These are phyloP conservation scores for Pinna nobilis DNA, from an alignment of 1,140 invertebrate genomes.

Conservation along the genomic window DNA sequence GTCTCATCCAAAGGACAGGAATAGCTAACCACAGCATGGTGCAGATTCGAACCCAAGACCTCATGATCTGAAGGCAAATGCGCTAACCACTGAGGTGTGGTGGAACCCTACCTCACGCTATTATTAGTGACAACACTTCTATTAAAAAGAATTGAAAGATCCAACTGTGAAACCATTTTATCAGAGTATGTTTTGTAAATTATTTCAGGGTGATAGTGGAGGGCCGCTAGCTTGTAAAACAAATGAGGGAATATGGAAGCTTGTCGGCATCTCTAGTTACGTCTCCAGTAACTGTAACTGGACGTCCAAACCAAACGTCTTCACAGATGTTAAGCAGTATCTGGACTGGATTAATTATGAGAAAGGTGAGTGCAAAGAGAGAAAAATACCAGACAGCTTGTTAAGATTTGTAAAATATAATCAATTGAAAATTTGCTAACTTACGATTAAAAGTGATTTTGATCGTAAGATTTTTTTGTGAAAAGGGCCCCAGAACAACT, in stretches of 20 bases:
- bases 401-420: too few species aligned
- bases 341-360: constrained; percentile 60
- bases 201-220: constrained; percentile 88
- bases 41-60: too few species aligned
- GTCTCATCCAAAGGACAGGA: too few species aligned
- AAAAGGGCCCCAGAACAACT: background rate
- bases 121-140: too few species aligned
- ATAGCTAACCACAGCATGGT: too few species aligned
- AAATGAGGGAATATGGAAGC: constrained; percentile 79
- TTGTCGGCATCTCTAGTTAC: constrained; percentile 53
- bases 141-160: background rate
- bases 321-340: constrained; percentile 57
- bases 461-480: too few species aligned
- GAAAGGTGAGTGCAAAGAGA: constrained; percentile 60
- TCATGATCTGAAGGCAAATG: too few species aligned
- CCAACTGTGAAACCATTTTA: background rate
- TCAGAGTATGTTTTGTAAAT: background rate
- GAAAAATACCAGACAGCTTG: too few species aligned
- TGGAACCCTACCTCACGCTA: too few species aligned
- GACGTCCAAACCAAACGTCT: constrained; percentile 58
- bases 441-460: too few species aligned
- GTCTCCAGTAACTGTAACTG: constrained; percentile 51
- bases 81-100: too few species aligned
- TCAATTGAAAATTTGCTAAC: too few species aligned
- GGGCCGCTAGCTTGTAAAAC: constrained; percentile 85